Conservation (phyloP, 2,797 vertebrate species). For the Mastacembelus armatus region DNA sequence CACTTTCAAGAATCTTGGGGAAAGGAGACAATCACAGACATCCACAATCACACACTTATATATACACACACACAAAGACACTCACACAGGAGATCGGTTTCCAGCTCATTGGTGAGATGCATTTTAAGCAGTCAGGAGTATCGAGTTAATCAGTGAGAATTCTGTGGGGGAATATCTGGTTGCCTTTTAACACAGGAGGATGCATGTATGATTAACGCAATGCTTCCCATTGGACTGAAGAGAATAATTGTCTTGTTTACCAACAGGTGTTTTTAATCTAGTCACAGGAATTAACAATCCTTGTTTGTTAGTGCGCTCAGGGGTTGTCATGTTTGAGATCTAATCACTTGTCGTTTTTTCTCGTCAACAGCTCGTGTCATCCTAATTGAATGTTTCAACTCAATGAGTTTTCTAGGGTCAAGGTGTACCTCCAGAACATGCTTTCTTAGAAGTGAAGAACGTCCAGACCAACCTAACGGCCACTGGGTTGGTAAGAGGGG, state of each 20-base stretch:
- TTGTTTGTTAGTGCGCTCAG: conserved; percentile 49
- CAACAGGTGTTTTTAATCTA: conserved; percentile 92
- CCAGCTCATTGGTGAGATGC: conserved; percentile 94
- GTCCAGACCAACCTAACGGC: not conserved
- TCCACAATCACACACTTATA: conserved; percentile 66
- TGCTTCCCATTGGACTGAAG: conserved; percentile 88
- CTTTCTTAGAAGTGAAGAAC: not conserved
- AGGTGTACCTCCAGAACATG: rapidly evolving
- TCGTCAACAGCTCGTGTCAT: conserved; percentile 46
- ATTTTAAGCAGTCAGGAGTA: conserved; percentile 95
- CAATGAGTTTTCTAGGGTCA: conserved; percentile 7
- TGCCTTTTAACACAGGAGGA: conserved; percentile 96
- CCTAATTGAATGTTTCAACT: conserved; percentile 48
- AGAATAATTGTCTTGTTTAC: conserved; percentile 95
- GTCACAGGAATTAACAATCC: conserved; percentile 71
- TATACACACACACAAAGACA: conserved; percentile 19
- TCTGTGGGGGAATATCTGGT: conserved; percentile 93
- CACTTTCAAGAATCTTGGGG: conserved; percentile 89
- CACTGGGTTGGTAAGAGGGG: too few species aligned
- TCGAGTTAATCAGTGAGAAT: conserved; percentile 94
- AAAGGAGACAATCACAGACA: conserved; percentile 48
- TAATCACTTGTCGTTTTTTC: conserved; percentile 53
- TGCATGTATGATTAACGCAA: conserved; percentile 94
- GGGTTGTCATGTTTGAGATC: conserved; percentile 52
- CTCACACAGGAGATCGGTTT: conserved; percentile 90